Conservation (phyloP, 2,888 invertebrate genomes). For the Cheilosia vulpina region DNA sequence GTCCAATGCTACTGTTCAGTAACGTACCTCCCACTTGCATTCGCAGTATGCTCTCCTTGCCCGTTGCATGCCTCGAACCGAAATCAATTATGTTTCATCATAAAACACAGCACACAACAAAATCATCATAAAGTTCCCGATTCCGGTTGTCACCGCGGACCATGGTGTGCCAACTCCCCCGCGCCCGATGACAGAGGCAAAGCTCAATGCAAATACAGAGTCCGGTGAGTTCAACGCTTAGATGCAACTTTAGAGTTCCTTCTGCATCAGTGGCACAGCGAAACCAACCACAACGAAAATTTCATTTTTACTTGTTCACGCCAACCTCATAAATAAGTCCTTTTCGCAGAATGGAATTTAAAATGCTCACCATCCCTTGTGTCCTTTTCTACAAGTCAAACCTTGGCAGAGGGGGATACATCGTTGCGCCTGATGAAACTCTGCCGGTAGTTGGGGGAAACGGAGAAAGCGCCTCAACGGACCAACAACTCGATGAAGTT, state of each 20-base stretch:
- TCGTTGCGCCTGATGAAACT: slow-evolving; percentile 57
- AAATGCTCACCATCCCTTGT: slow-evolving; percentile 60
- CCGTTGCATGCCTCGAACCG: slow-evolving; percentile 38
- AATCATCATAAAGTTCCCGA: slow-evolving; percentile 66
- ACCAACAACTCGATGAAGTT: slow-evolving; percentile 63
- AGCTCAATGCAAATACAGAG: slow-evolving; percentile 53
- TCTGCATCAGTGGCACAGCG: slow-evolving; percentile 61
- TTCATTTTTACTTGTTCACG: slow-evolving; percentile 69
- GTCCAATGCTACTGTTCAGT: slow-evolving; percentile 35
- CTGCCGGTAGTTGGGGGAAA: slow-evolving; percentile 15
- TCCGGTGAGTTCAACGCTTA: slow-evolving; percentile 41
- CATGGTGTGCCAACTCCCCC: slow-evolving; percentile 16
- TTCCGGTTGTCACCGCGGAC: slow-evolving; percentile 63
- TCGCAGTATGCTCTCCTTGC: slow-evolving; percentile 29
- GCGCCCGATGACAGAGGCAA: slow-evolving; percentile 29
- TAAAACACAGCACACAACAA: slow-evolving; percentile 66
- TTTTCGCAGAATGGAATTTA: slow-evolving; percentile 71
- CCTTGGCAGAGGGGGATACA: slow-evolving; percentile 1
- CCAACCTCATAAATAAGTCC: slow-evolving; percentile 73
- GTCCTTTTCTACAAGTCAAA: slow-evolving; percentile 23
- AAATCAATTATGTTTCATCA: slow-evolving; percentile 70
- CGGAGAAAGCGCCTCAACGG: slow-evolving; percentile 61
- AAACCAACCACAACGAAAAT: slow-evolving; percentile 72
- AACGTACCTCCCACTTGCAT: slow-evolving; percentile 17
- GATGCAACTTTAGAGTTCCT: slow-evolving; percentile 23